phyloP scores from a whole-genome alignment of 2,797 vertebrate species.

The Thunnus albacares region DNA sequence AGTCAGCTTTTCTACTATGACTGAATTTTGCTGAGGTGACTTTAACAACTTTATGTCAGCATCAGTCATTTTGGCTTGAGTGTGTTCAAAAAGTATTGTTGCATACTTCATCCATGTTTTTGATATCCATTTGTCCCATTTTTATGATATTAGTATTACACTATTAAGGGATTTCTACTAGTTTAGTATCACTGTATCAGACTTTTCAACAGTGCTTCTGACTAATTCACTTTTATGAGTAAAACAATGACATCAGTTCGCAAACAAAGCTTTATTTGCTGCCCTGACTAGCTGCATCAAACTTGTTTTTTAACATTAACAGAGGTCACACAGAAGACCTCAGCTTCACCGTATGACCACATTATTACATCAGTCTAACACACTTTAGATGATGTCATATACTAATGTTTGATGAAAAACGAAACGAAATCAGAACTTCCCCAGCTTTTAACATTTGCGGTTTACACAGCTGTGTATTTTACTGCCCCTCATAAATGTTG shows the following conservation, averaged over 20 bases:
- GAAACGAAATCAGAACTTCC: background rate
- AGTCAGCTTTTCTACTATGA: conserved; percentile 14
- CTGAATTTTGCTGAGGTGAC: conserved; percentile 6
- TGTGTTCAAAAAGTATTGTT: background rate
- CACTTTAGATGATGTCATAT: background rate
- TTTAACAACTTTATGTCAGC: background rate
- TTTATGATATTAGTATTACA: background rate
- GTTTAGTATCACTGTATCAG: background rate
- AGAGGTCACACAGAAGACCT: conserved; percentile 14
- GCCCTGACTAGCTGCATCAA: background rate
- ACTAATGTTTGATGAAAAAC: conserved; percentile 7
- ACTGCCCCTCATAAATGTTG: background rate
- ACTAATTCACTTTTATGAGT: background rate
- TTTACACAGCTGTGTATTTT: background rate
- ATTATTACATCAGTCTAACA: conserved; percentile 30
- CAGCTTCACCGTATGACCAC: background rate
- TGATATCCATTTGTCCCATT: background rate
- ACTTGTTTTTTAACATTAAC: background rate
- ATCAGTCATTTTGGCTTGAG: background rate
- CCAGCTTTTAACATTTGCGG: too few relatives aligned
- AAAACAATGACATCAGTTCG: background rate
- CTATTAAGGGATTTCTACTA: background rate
- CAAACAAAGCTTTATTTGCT: conserved; percentile 22
- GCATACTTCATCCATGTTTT: background rate
- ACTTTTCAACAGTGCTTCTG: background rate